Percentiles rank a stretch among this genome's conserved stretches.
Conservation (phyloP, 2,888 invertebrate genomes). For the Tachystola acroxantha region DNA sequence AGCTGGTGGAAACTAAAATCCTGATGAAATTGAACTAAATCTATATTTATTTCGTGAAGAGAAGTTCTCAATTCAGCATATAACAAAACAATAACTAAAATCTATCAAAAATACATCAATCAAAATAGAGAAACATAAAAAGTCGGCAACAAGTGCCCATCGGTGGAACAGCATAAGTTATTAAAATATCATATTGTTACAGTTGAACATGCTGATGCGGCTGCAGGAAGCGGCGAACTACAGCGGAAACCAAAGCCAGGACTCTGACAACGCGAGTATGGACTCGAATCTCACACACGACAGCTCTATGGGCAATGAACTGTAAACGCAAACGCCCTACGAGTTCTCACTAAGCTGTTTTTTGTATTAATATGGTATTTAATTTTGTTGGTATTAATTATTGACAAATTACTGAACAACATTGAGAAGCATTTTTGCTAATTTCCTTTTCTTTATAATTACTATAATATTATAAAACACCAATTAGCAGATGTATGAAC, state of each 20-base stretch:
- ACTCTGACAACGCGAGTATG: constrained; percentile 92
- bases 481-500: neutral
- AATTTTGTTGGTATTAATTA: neutral
- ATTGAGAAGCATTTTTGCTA: too few relatives aligned
- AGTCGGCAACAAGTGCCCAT: too few relatives aligned
- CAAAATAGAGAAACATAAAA: too few relatives aligned
- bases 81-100: too few relatives aligned
- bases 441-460: too few relatives aligned
- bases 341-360: neutral
- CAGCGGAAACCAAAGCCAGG: constrained; percentile 93
- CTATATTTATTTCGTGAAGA: too few relatives aligned
- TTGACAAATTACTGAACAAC: neutral
- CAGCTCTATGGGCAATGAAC: constrained; percentile 79
- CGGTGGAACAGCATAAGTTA: too few relatives aligned
- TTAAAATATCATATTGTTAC: too few relatives aligned
- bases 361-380: neutral
- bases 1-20: too few relatives aligned
- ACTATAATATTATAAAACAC: neutral
- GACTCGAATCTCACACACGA: constrained; percentile 87
- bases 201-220: constrained; percentile 97
- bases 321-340: constrained; percentile 28
- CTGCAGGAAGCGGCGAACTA: constrained; percentile 97
- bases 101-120: too few relatives aligned
- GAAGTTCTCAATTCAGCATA: too few relatives aligned
- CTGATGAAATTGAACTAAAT: too few relatives aligned